phyloP scores from a whole-genome alignment of 2,113 vertebrate genomes.

The Amblyornis subalaris region DNA sequence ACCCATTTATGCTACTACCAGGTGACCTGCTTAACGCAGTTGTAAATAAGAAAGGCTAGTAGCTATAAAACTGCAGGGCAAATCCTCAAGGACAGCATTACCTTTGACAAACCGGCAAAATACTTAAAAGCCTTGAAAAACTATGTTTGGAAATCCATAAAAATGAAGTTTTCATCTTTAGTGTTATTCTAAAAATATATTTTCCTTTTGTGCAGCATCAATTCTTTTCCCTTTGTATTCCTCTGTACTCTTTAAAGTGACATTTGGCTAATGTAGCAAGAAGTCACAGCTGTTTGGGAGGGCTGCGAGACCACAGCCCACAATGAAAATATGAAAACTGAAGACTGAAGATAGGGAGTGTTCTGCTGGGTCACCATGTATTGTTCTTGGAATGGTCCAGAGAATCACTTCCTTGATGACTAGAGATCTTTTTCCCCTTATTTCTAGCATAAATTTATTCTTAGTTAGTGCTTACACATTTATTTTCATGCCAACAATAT shows the following conservation, averaged over 20 bases:
- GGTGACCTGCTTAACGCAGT: neutral
- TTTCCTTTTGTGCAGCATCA: neutral
- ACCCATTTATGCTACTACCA: slow-evolving; percentile 20
- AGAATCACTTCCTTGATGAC: slow-evolving; percentile 15
- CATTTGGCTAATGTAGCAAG: slow-evolving; percentile 32
- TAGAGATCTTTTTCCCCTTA: neutral
- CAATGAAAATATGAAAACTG: neutral
- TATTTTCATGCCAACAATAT: slow-evolving; percentile 1
- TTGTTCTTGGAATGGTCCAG: neutral
- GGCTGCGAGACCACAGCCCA: neutral
- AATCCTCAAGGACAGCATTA: slow-evolving; percentile 46
- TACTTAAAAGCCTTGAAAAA: slow-evolving; percentile 34
- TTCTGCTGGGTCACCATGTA: neutral
- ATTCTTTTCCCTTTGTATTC: neutral
- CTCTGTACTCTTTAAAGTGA: neutral
- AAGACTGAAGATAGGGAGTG: neutral
- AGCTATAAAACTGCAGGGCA: slow-evolving; percentile 30
- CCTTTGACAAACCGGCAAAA: slow-evolving; percentile 33
- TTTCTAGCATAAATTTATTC: slow-evolving; percentile 5
- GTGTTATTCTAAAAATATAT: neutral
- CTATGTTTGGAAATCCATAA: slow-evolving; percentile 3
- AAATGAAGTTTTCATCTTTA: neutral
- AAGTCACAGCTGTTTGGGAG: slow-evolving; percentile 7
- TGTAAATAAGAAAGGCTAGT: slow-evolving; percentile 47
- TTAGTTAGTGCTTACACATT: slow-evolving; percentile 22